A percentile compares a stretch with the other conserved stretches of the same genome.
Evolutionary conservation across 1,140 invertebrate species (phyloP).

Genomic region (Pseudoatta argentina): DNA sequence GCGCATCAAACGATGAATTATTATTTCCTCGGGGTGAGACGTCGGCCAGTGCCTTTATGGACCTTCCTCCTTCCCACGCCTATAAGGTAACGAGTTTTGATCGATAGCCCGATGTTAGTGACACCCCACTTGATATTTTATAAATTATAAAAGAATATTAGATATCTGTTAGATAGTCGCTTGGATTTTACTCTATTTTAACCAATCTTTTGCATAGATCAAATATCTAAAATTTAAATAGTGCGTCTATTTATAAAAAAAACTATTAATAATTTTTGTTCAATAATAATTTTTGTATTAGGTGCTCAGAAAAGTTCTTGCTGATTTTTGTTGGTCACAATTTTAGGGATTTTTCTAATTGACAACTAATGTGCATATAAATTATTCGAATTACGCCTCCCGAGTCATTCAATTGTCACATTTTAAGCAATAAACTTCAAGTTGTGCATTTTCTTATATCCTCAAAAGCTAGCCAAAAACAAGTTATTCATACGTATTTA

Average conservation of each 20-base stretch:
- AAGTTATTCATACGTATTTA: too few species aligned
- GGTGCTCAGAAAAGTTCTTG: too few species aligned
- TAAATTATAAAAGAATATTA: constrained; percentile 44
- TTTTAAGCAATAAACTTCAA: too few species aligned
- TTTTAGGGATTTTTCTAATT: too few species aligned
- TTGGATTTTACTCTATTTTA: constrained; percentile 9
- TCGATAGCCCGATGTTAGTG: constrained; percentile 57
- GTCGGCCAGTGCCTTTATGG: constrained; percentile 44
- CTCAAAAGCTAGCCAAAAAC: too few species aligned
- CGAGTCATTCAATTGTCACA: too few species aligned
- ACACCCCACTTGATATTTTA: constrained; percentile 41
- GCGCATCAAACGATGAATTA: constrained; percentile 66
- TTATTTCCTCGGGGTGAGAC: constrained; percentile 50
- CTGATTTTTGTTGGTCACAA: too few species aligned
- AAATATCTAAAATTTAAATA: neutral
- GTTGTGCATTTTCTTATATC: too few species aligned
- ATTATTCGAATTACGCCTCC: too few species aligned
- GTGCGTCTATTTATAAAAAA: constrained; percentile 10
- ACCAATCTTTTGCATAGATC: neutral
- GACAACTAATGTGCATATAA: too few species aligned
- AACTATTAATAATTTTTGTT: neutral
- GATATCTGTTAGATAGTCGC: neutral
- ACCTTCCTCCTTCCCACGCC: neutral
- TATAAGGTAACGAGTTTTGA: constrained; percentile 58
- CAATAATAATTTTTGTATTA: neutral